These are phyloP conservation scores for Diploscapter pachys DNA, from an alignment of 1,140 invertebrate genomes.

Conservation along the genomic window DNA sequence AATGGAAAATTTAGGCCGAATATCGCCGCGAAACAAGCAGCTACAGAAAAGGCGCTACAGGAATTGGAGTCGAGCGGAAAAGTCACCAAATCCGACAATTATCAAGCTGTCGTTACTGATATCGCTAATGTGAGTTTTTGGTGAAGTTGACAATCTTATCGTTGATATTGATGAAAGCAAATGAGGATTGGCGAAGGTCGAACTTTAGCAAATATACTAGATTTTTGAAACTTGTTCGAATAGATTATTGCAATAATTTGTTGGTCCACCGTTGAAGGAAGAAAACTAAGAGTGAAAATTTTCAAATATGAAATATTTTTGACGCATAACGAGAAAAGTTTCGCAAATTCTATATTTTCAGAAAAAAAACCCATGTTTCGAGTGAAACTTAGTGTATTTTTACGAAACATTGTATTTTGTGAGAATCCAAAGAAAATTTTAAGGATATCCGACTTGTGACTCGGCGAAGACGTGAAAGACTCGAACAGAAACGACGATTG, in stretches of 20 bases:
- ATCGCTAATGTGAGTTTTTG: conserved; percentile 25
- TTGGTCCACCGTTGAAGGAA: too few relatives aligned
- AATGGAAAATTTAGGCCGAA: not conserved
- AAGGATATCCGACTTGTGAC: conserved; percentile 31
- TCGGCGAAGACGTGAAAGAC: conserved; percentile 16
- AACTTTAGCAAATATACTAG: too few relatives aligned
- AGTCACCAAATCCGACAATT: conserved; percentile 3
- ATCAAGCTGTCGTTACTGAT: conserved; percentile 29
- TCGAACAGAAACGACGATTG: conserved; percentile 26
- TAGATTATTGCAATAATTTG: too few relatives aligned
- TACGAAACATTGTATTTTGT: not conserved
- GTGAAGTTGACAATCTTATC: not conserved
- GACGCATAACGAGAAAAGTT: too few relatives aligned
- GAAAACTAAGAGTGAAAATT: too few relatives aligned
- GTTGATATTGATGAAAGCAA: not conserved
- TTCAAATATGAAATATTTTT: too few relatives aligned
- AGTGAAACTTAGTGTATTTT: too few relatives aligned
- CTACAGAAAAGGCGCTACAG: not conserved
- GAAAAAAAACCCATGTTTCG: too few relatives aligned
- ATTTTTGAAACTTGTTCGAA: too few relatives aligned
- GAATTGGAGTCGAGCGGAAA: conserved; percentile 6
- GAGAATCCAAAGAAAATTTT: conserved; percentile 1
- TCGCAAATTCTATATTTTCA: too few relatives aligned
- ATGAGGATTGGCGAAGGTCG: not conserved
- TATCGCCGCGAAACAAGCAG: not conserved